A percentile compares a stretch with the other conserved stretches of the same genome.
Evolutionary conservation across 2,113 vertebrate species (phyloP).

Genomic region (Corynorhinus townsendii): DNA sequence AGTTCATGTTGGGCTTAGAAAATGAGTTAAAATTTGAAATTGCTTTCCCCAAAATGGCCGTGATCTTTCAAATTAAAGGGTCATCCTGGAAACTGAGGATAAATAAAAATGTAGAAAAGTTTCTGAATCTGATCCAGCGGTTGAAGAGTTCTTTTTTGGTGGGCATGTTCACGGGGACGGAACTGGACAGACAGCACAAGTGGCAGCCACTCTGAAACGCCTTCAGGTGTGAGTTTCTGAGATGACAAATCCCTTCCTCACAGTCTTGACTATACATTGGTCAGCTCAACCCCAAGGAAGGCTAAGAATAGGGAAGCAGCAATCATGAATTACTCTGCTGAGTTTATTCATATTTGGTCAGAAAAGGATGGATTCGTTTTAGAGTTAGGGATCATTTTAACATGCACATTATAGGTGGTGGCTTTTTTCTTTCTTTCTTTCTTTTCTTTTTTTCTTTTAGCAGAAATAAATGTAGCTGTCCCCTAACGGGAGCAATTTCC

Average conservation of each 20-base stretch:
- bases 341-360: constrained; percentile 9
- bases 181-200: not conserved
- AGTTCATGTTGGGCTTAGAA: constrained; percentile 14
- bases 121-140: not conserved
- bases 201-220: not conserved
- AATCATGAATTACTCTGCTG: not conserved
- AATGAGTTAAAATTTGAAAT: constrained; percentile 39
- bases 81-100: not conserved
- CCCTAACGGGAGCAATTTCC: constrained; percentile 53
- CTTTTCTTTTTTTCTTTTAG: not conserved
- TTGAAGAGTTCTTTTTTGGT: not conserved
- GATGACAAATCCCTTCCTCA: not conserved
- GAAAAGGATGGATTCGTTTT: constrained; percentile 9
- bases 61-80: not conserved
- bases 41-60: constrained; percentile 1
- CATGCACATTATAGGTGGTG: not conserved
- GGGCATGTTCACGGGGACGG: not conserved
- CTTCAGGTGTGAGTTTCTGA: not conserved
- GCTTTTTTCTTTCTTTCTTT: not conserved
- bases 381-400: constrained; percentile 42
- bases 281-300: not conserved
- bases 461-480: constrained; percentile 57
- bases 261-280: not conserved
- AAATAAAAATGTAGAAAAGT: not conserved
- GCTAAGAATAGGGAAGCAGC: not conserved